Conservation (phyloP, 2,888 invertebrate genomes). For the Sinohyriopsis cumingii region DNA sequence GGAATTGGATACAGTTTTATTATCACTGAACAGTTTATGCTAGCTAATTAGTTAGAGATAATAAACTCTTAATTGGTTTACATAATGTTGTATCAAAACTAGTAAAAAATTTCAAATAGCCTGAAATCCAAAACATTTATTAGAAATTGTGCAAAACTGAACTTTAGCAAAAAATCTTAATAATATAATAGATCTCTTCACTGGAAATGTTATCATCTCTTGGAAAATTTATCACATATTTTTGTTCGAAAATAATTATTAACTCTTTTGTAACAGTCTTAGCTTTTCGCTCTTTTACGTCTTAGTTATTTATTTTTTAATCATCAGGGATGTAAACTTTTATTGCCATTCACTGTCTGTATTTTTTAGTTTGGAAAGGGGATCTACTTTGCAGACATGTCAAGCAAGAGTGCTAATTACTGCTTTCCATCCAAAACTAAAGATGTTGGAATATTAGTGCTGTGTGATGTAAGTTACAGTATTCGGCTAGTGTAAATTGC, state of each 20-base stretch:
- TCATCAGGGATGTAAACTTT: background rate
- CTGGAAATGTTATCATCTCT: too few relatives aligned
- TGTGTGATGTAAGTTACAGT: conserved; percentile 72
- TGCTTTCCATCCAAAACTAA: conserved; percentile 71
- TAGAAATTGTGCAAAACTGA: too few relatives aligned
- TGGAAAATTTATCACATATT: too few relatives aligned
- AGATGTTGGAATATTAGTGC: conserved; percentile 70
- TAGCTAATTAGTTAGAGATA: too few relatives aligned
- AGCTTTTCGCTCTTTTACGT: background rate
- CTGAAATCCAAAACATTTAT: too few relatives aligned
- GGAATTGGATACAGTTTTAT: too few relatives aligned
- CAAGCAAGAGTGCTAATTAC: conserved; percentile 75
- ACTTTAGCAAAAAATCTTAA: too few relatives aligned
- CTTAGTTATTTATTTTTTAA: background rate
- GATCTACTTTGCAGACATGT: conserved; percentile 75
- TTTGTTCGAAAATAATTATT: background rate
- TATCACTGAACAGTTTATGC: too few relatives aligned
- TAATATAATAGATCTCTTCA: too few relatives aligned
- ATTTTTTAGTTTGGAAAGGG: conserved; percentile 73
- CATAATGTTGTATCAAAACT: too few relatives aligned
- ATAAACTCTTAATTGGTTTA: too few relatives aligned
- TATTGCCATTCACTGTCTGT: conserved; percentile 5
- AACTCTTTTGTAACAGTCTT: background rate
- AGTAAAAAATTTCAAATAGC: too few relatives aligned
- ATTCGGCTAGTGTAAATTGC: background rate